Conservation (phyloP, 2,113 vertebrate species). For the Epinephelus moara region DNA sequence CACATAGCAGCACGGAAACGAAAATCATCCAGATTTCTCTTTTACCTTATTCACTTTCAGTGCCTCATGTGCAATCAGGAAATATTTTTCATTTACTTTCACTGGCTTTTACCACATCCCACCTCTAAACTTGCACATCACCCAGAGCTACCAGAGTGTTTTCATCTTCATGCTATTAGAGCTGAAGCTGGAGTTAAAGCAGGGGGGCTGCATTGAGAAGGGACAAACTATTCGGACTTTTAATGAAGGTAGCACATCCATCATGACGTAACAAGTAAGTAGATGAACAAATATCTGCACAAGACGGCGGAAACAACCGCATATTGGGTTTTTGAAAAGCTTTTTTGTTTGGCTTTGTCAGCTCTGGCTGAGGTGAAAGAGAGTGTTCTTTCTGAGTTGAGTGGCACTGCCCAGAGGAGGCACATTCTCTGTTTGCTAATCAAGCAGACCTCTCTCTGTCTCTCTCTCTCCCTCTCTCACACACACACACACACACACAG, state of each 20-base stretch:
- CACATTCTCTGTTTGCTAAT: constrained; percentile 68
- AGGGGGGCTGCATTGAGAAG: constrained; percentile 1
- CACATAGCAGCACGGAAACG: not conserved
- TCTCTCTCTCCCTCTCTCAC: not conserved
- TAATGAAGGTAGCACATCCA: constrained; percentile 55
- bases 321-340: constrained; percentile 53
- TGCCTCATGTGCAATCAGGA: not conserved
- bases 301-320: constrained; percentile 38
- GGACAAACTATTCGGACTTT: constrained; percentile 31
- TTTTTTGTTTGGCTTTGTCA: constrained; percentile 52
- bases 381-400: constrained; percentile 59
- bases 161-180: not conserved
- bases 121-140: constrained; percentile 9
- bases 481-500: not conserved
- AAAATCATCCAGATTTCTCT: not conserved
- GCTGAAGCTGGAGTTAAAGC: constrained; percentile 5
- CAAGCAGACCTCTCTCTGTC: constrained; percentile 29
- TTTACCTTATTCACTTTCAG: not conserved
- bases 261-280: constrained; percentile 47
- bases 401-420: constrained; percentile 51
- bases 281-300: constrained; percentile 55
- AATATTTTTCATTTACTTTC: constrained; percentile 6
- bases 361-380: constrained; percentile 59
- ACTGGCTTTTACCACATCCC: not conserved
- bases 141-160: constrained; percentile 9